These are phyloP conservation scores for Idaea dimidiata DNA, from an alignment of 2,888 invertebrate species.

Conservation along the genomic window DNA sequence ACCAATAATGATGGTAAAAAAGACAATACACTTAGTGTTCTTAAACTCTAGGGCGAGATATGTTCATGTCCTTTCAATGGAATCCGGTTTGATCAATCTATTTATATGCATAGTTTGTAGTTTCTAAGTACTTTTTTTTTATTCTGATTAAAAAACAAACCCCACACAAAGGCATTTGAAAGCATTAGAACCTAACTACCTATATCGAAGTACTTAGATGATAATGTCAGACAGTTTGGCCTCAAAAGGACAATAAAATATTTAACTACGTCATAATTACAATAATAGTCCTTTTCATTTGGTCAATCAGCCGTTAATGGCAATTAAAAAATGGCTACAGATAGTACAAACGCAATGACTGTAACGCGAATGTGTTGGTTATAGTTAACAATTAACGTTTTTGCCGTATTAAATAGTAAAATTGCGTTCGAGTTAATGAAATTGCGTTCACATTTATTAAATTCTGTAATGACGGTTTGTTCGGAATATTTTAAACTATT, in stretches of 20 bases:
- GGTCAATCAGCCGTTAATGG: constrained; percentile 1
- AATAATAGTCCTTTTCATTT: neutral
- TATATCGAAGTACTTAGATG: neutral
- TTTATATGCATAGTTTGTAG: neutral
- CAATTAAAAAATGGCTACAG: neutral
- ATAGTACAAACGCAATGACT: neutral
- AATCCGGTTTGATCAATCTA: neutral
- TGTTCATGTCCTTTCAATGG: no score
- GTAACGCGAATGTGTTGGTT: neutral
- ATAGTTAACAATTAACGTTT: neutral
- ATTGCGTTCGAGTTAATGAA: neutral
- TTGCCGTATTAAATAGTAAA: neutral
- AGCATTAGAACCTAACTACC: no score
- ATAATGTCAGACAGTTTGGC: constrained; percentile 1
- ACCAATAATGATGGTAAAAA: no score
- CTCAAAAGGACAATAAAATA: neutral
- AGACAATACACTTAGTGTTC: no score
- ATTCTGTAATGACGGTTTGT: neutral
- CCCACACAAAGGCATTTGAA: neutral
- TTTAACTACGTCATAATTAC: neutral
- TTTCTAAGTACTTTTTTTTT: neutral
- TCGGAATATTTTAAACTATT: neutral
- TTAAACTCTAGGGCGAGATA: no score
- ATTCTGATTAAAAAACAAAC: neutral
- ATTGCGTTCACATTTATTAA: neutral